Evolutionary conservation across 2,797 vertebrate species (phyloP).

Genomic region (Gymnodraco acuticeps): DNA sequence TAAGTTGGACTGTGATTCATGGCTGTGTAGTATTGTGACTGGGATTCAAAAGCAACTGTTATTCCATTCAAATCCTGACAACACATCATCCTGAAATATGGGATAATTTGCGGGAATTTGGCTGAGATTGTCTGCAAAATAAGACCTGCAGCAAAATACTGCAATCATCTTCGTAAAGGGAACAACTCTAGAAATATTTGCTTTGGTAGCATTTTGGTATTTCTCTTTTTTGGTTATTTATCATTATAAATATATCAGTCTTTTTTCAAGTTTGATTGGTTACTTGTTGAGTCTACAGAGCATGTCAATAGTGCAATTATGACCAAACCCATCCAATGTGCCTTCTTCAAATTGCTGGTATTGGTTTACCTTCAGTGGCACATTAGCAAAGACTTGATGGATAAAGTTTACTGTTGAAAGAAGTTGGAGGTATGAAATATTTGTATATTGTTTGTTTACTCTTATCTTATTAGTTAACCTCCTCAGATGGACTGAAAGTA

Average conservation of each 20-base stretch:
- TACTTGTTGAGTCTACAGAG: neutral
- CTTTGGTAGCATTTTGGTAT: neutral
- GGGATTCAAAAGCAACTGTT: conserved; percentile 42
- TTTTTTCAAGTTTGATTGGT: neutral
- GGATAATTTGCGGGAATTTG: conserved; percentile 48
- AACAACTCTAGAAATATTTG: neutral
- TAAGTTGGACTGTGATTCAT: conserved; percentile 46
- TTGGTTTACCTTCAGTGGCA: neutral
- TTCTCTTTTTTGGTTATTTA: neutral
- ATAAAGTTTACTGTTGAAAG: neutral
- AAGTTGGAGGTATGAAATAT: neutral
- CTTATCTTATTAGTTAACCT: neutral
- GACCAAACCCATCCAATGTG: too few relatives aligned
- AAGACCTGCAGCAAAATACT: neutral
- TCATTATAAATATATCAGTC: neutral
- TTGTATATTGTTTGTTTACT: neutral
- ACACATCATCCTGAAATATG: conserved; percentile 31
- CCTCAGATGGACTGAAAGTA: neutral
- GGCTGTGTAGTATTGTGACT: conserved; percentile 40
- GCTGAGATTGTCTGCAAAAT: conserved; percentile 24
- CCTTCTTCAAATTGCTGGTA: neutral
- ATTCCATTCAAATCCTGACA: conserved; percentile 42
- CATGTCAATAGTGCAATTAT: neutral
- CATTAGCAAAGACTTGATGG: neutral
- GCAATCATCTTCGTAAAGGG: conserved; percentile 13